These are phyloP conservation scores for Pachyrhynchus sulphureomaculatus DNA, from an alignment of 1,140 invertebrate species.

Conservation along the genomic window DNA sequence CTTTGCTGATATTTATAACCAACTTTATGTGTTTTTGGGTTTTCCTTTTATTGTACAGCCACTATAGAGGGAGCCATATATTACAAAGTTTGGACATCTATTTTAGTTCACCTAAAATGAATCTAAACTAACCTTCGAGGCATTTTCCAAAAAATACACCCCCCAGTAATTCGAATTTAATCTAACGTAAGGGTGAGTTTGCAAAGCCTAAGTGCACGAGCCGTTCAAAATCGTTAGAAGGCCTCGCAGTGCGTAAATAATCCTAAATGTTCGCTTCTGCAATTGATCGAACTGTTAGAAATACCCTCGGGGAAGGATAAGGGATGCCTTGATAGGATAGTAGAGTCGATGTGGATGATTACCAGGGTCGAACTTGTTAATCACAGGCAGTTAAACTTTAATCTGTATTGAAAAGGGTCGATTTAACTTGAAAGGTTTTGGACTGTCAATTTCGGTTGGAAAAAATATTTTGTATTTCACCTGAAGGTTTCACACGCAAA, in stretches of 20 bases:
- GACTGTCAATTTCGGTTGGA: background rate
- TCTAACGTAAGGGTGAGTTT: conserved; percentile 23
- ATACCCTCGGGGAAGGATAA: conserved; percentile 15
- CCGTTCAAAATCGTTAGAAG: conserved; percentile 29
- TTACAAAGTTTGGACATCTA: background rate
- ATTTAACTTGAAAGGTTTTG: conserved; percentile 12
- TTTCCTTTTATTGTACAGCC: too few relatives aligned
- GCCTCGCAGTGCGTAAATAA: conserved; percentile 27
- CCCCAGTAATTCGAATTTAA: conserved; percentile 18
- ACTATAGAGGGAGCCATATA: too few relatives aligned
- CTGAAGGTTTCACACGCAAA: background rate
- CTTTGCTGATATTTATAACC: too few relatives aligned
- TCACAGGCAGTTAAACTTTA: conserved; percentile 22
- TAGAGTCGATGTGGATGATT: conserved; percentile 25
- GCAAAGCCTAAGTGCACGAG: conserved; percentile 24
- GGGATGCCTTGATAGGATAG: conserved; percentile 25
- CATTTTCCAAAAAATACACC: background rate
- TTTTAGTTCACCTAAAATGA: conserved; percentile 1
- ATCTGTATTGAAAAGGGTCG: conserved; percentile 21
- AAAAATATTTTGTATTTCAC: background rate
- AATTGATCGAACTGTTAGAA: conserved; percentile 32
- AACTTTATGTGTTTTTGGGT: too few relatives aligned
- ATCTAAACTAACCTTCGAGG: conserved; percentile 6
- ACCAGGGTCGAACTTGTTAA: conserved; percentile 29
- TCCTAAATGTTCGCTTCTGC: conserved; percentile 29